Base-by-base conservation (phyloP, 2,113 vertebrate species). In the Edolisoma coerulescens region DNA sequence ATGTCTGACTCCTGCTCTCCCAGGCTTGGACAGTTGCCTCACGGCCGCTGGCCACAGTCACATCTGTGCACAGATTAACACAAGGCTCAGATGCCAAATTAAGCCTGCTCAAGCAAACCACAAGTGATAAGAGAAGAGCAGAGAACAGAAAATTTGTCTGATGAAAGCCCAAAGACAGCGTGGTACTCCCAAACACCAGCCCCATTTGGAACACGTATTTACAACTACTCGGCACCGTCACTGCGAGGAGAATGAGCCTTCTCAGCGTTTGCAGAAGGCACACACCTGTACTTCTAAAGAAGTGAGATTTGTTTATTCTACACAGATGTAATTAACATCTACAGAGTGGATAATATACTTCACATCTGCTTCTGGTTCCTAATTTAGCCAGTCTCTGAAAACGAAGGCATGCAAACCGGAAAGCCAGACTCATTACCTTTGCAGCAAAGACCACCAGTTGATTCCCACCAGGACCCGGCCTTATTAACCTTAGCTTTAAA, bases 401-500 rank as follows among this genome's bases (percentile, higher is more conserved):
- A 70, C 4, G 8, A 41, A 84, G 84, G 44, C 76, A 42, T n/a
- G 69, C 44, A 32, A 61, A 86, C 83, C 60, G 53, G n/a, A 94
- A 86, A 92, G 69, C n/a, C 78, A 96, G 87, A 57, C 79, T 97
- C 87, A 91, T 95, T 95, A 96, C 79, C 61, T 91, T 28, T 49
- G 32, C 47, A 88, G 41, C 84, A 91, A 89, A 95, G 89, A 73
- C 93, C 82, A 95, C 90, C 86, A 64, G 94, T 89, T 65, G 84
- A 95, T 90, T 94, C 95, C 96, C 90, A 92, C 35, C 84, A 84
- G 93, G 94, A 89, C 77, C 50, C 64, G 63, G 79, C 94, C 93
- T 95, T 96, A 96, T 97, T 97, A 97, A 91, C 96, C 95, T 95
- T 64, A 92, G 80, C 68, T 94, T 91, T 86, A 97, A 96, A 96